phyloP scores from a whole-genome alignment of 2,113 vertebrate genomes.

The Trichomycterus rosablanca region DNA sequence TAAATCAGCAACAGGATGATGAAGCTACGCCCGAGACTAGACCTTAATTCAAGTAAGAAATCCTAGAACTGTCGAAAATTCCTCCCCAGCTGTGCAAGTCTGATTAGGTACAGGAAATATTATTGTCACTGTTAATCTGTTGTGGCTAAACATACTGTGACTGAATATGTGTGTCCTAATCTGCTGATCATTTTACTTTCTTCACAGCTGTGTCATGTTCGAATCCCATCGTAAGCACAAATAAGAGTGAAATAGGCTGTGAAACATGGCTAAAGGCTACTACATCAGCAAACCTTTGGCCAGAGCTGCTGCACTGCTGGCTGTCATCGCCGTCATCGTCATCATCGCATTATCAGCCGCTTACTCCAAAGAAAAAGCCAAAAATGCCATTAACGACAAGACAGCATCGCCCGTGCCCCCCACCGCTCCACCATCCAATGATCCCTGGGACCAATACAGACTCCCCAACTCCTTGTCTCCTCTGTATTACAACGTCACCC shows the following conservation, averaged over 20 bases:
- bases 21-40: too few species aligned
- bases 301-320: slow-evolving; percentile 63
- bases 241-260: neutral
- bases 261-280: slow-evolving; percentile 82
- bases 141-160: too few species aligned
- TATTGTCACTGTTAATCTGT: too few species aligned
- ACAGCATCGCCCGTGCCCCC: fast-evolving
- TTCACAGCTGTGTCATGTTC: too few species aligned
- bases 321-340: slow-evolving; percentile 58
- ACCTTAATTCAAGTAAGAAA: too few species aligned
- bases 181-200: too few species aligned
- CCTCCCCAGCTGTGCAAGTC: too few species aligned
- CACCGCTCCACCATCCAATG: slow-evolving; percentile 25
- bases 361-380: slow-evolving; percentile 74
- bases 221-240: slow-evolving; percentile 1
- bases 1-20: too few species aligned
- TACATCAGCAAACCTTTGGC: slow-evolving; percentile 77
- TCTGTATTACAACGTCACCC: slow-evolving; percentile 64
- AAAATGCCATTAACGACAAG: slow-evolving; percentile 32
- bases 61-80: too few species aligned
- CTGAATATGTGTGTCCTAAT: too few species aligned
- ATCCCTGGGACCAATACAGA: slow-evolving; percentile 76
- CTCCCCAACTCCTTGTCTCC: slow-evolving; percentile 73
- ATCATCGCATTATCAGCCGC: slow-evolving; percentile 80
- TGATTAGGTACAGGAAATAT: too few species aligned